phyloP scores from a whole-genome alignment of 2,888 invertebrate genomes.

The Parnassius mnemosyne region DNA sequence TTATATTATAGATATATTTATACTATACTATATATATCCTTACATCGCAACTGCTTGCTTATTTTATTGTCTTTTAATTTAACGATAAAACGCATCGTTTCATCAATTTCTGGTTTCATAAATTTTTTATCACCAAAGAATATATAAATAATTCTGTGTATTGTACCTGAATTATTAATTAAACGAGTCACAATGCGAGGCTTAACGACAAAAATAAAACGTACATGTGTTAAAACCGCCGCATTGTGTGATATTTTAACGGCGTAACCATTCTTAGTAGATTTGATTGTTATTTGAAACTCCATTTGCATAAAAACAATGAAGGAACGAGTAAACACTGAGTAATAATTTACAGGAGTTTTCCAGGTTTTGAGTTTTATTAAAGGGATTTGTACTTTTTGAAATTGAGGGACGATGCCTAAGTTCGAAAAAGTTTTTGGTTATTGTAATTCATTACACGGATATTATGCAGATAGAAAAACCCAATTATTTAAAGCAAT shows the following conservation, averaged over 20 bases:
- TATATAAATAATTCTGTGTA: neutral
- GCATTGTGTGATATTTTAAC: constrained; percentile 3
- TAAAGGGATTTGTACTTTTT: constrained; percentile 8
- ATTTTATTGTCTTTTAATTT: too few relatives aligned
- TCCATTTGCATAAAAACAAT: constrained; percentile 50
- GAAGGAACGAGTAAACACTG: constrained; percentile 35
- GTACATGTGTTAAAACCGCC: constrained; percentile 5
- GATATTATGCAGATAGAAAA: too few relatives aligned
- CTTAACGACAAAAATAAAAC: constrained; percentile 1
- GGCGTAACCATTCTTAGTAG: constrained; percentile 1
- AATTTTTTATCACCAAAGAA: too few relatives aligned
- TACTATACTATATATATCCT: too few relatives aligned
- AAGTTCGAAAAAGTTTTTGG: too few relatives aligned
- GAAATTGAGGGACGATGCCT: neutral
- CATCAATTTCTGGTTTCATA: too few relatives aligned
- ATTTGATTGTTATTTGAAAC: constrained; percentile 37
- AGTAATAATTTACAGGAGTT: constrained; percentile 36
- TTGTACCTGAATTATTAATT: constrained; percentile 1
- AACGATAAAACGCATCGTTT: too few relatives aligned
- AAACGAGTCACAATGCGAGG: constrained; percentile 1
- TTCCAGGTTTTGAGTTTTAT: constrained; percentile 28
- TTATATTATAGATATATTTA: too few relatives aligned
- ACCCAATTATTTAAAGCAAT: too few relatives aligned
- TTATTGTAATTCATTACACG: too few relatives aligned
- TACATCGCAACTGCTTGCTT: too few relatives aligned